These are phyloP conservation scores for Physella acuta DNA, from an alignment of 1,140 invertebrate genomes.

Conservation along the genomic window DNA sequence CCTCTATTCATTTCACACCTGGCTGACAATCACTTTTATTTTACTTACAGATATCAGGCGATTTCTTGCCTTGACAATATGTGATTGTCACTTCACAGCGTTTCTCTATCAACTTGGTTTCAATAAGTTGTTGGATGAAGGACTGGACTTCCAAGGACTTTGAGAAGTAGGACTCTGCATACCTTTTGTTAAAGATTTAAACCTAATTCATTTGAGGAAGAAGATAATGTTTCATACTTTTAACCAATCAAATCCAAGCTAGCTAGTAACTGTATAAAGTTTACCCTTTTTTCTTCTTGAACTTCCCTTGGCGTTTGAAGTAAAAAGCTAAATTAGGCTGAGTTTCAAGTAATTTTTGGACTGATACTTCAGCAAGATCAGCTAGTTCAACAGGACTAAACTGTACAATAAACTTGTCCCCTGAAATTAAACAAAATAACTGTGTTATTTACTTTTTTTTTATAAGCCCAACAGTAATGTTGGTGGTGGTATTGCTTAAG, in stretches of 20 bases:
- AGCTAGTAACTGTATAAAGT: not conserved
- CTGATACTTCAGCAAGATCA: constrained; percentile 9
- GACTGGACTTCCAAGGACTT: not conserved
- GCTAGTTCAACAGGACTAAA: constrained; percentile 12
- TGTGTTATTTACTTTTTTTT: not conserved
- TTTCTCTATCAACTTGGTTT: not conserved
- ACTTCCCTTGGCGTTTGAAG: constrained; percentile 19
- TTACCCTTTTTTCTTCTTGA: constrained; percentile 21
- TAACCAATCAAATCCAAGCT: too few relatives aligned
- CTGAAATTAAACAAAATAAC: constrained; percentile 8
- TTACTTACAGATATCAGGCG: not conserved
- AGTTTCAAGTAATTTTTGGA: constrained; percentile 6
- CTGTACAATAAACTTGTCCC: constrained; percentile 11
- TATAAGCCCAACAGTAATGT: not conserved
- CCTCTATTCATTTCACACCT: too few relatives aligned
- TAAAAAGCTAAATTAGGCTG: constrained; percentile 17
- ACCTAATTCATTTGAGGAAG: not conserved
- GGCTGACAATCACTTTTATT: too few relatives aligned
- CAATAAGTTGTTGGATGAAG: constrained; percentile 1
- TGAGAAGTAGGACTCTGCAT: constrained; percentile 13
- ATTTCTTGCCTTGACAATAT: not conserved
- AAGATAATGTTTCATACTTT: not conserved
- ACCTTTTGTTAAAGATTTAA: not conserved
- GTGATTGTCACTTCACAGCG: not conserved
- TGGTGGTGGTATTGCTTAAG: not conserved